Base-by-base conservation (phyloP, 2,113 vertebrate genomes). In the Saimiri boliviensis region DNA sequence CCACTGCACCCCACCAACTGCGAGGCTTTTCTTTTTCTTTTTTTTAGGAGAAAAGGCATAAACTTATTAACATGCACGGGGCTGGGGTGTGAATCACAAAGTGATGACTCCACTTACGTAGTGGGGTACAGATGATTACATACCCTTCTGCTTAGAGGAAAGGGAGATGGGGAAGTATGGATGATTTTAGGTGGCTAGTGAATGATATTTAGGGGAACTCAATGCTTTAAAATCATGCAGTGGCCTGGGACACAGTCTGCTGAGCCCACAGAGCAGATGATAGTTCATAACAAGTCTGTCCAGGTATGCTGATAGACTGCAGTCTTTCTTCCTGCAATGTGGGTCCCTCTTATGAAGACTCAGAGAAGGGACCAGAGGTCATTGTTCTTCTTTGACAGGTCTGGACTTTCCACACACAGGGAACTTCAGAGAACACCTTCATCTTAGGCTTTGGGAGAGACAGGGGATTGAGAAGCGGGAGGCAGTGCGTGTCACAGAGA, bases 11-110 rank as follows among this genome's bases (percentile, higher is more conserved):
- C 12, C 0, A 27, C 27, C 30, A 30, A 63, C 27, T 30, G 60
- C 0, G 5, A 30, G 12, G 60, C 27, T 30, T 30, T 30, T 25
- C 4, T 58, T 58, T 25, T 16, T 25, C 10, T 23, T 3, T 1
- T n/a, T 21, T 73, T 21, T 40, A 73, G 37, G 20, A 23, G 37
- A 40, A 73, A 40, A 73, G 37, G 70, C 10, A 25, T 23, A 40
- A 40, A 23, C 11, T 23, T 73, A 73, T 73, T 6, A 73, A 73
- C 10, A 40, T 40, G 20, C 70, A 25, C 37, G 14, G 37, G 37
- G n/a, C 10, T 73, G n/a, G 70, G 68, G 20, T 23, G 2, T 37
- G 70, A 23, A 40, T 73, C 70, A 73, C 70, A 73, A 40, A 73
- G 12, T 73, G 37, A 40, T 25, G 10, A 23, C 37, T 4, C 10